Percentiles rank a stretch among this genome's conserved stretches.
phyloP scores from a whole-genome alignment of 2,797 vertebrate species.

The Rhynchonycteris naso region DNA sequence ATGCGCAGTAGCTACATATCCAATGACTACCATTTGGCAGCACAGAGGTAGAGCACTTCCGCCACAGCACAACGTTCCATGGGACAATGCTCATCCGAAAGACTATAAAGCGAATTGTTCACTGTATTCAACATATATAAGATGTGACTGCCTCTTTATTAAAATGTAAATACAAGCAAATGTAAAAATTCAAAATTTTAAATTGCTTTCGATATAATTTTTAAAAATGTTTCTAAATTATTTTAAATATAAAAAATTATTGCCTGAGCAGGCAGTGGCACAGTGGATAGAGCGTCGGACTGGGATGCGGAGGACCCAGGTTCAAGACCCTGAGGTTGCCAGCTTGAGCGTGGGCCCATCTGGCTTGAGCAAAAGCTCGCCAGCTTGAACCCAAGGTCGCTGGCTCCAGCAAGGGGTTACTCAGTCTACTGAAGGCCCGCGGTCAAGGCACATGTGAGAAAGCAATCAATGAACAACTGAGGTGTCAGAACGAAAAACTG shows the following conservation, averaged over 20 bases:
- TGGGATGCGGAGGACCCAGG: no score
- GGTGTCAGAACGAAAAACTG: no score
- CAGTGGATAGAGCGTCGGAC: no score
- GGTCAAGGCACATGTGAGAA: no score
- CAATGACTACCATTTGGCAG: neutral
- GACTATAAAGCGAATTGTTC: neutral
- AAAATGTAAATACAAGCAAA: slow-evolving; percentile 45
- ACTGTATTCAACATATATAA: neutral
- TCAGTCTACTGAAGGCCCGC: no score
- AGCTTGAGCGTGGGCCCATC: no score
- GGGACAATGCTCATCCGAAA: neutral
- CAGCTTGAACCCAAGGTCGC: no score
- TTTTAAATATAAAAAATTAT: slow-evolving; percentile 44
- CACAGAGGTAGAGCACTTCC: neutral
- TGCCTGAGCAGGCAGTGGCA: no score
- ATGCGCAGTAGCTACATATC: neutral
- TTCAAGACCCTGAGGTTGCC: no score
- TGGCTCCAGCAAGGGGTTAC: no score
- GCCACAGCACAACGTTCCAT: neutral
- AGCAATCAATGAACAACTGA: no score
- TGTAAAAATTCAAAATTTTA: slow-evolving; percentile 17
- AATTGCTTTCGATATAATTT: slow-evolving; percentile 32
- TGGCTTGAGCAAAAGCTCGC: no score
- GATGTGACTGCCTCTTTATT: slow-evolving; percentile 26
- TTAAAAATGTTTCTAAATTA: slow-evolving; percentile 25